Evolutionary conservation across 2,797 vertebrate species (phyloP).

Genomic region (Vultur gryphus): DNA sequence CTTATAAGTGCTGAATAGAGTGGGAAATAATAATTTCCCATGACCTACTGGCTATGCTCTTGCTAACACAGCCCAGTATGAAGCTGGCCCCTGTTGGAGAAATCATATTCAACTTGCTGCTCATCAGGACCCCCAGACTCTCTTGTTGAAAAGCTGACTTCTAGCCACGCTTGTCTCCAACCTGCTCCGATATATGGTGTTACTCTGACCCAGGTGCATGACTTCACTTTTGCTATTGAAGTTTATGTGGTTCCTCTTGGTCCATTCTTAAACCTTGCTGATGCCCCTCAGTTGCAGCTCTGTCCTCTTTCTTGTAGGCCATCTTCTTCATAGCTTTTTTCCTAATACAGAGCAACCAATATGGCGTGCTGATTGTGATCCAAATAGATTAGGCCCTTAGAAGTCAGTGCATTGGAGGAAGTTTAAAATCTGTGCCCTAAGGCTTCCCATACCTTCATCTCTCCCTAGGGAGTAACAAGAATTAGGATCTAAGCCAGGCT

Average conservation of each 20-base stretch:
- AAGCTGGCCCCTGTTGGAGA: background rate
- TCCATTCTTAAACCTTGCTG: background rate
- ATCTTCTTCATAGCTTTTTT: background rate
- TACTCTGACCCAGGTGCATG: background rate
- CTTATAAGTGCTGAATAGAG: background rate
- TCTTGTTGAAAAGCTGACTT: background rate
- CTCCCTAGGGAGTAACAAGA: background rate
- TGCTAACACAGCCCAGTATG: background rate
- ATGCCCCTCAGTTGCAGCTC: background rate
- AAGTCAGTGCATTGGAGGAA: background rate
- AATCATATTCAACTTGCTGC: background rate
- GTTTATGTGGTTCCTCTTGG: background rate
- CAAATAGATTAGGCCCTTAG: background rate
- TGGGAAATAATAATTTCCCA: background rate
- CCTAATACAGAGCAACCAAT: background rate
- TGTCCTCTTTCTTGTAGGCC: background rate
- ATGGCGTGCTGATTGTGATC: background rate
- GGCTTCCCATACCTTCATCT: background rate
- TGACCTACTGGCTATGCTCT: background rate
- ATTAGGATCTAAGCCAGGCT: background rate
- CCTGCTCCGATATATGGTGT: background rate
- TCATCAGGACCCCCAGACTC: background rate
- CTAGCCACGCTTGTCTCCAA: background rate
- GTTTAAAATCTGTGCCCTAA: background rate
- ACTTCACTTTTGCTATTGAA: background rate